Conservation (phyloP, 37 sponge, comb jelly and placozoan species). For the Chondrosia reniformis region DNA sequence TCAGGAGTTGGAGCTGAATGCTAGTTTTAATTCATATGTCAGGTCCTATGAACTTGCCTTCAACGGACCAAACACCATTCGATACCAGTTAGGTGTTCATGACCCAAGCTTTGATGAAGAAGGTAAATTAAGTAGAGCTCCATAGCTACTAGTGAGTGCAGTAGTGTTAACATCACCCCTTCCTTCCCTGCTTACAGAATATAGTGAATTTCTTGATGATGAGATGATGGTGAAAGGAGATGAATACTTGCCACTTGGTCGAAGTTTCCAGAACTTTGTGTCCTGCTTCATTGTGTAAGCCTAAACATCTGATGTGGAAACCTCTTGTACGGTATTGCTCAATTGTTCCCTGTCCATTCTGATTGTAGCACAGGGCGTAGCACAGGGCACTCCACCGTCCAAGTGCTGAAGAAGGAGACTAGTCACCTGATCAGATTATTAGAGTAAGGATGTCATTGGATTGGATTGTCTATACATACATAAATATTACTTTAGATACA, state of each 20-base stretch:
- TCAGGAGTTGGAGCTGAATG: too few species aligned
- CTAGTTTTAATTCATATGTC: too few species aligned
- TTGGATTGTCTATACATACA: too few species aligned
- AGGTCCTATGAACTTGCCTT: too few species aligned
- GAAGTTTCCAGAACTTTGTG: conserved; percentile 1
- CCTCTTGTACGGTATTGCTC: neutral
- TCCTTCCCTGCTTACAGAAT: neutral
- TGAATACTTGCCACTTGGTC: neutral
- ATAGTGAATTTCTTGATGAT: neutral
- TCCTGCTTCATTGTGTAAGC: neutral
- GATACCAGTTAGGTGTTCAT: too few species aligned
- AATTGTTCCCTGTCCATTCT: neutral
- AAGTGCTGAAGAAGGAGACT: neutral
- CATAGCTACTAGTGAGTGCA: too few species aligned
- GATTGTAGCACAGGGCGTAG: neutral
- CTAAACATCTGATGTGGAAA: neutral
- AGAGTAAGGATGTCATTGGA: neutral
- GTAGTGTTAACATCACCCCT: too few species aligned
- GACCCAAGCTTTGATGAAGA: too few species aligned
- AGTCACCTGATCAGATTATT: neutral
- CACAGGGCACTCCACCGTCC: neutral
- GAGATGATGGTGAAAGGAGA: conserved; percentile 12
- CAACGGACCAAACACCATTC: too few species aligned
- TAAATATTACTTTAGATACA: too few species aligned
- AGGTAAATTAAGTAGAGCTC: too few species aligned